Base-by-base conservation (phyloP, 1,140 invertebrate species). In the Scaptomyza hsui region DNA sequence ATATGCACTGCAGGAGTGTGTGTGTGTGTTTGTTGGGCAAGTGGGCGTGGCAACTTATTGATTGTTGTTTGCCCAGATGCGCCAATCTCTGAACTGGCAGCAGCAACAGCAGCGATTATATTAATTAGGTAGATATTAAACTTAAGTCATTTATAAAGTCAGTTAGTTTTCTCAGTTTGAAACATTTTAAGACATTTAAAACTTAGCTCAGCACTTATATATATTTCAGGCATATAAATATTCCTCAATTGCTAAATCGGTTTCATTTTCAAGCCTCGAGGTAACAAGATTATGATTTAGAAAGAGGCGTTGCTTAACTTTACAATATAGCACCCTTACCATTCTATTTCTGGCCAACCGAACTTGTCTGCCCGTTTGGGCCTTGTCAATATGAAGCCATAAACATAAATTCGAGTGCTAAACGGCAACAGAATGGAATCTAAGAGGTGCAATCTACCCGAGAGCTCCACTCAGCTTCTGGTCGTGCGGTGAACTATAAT, bases 391-490 rank as follows among this genome's bases (percentile, higher is more conserved):
- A 78, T 62, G 52, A 47, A 55, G 60, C 52, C 41, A 80, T 86
- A 67, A 80, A 60, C 76, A 86, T 83, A 83, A 83, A 83, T 83
- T 68, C 61, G 19, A 13, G 18, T 32, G 55, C 68, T 89, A 82
- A 88, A 78, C 53, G 70, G 72, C 67, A 32, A 51, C 48, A 72
- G 26, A 56, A 51, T 72, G 65, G 39, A 49, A 41, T 55, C 47
- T 53, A 53, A 61, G 57, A 55, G 42, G 37, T 56, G 69, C 67
- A 75, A 65, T 56, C 63, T 47, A 32, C 1, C 6, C 7, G 24
- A 29, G 26, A 7, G 5, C 26, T 9, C 7, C 24, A 19, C 10
- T 52, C 24, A 51, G 67, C 67, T 74, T 52, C 72, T 70, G 65
- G 24, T 42, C 24, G 44, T 59, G 68, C 37, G 18, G 10, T 26